Evolutionary conservation across 2,888 invertebrate species (phyloP).

Genomic region (Eilema griseolum): DNA sequence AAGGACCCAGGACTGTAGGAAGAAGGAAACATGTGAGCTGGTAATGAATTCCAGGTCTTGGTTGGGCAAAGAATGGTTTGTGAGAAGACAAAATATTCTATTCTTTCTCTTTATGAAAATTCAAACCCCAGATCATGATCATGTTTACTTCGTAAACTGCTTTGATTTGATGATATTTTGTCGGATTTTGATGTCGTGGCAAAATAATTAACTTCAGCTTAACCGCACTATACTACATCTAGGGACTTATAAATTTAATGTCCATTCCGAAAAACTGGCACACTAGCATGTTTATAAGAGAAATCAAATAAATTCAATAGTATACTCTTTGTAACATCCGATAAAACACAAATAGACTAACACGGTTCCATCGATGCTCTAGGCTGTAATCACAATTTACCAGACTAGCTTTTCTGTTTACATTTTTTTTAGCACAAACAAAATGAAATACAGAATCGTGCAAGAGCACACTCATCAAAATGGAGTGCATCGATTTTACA

Average conservation of each 20-base stretch:
- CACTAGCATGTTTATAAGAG: background rate
- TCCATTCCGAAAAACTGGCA: background rate
- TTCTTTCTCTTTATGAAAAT: background rate
- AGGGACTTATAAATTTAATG: background rate
- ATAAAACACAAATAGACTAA: background rate
- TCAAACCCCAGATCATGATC: background rate
- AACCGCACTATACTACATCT: background rate
- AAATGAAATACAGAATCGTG: slow-evolving; percentile 30
- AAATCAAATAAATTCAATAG: slow-evolving; percentile 4
- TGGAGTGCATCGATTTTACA: slow-evolving; percentile 48
- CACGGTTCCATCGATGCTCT: background rate
- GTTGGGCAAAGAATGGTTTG: too few relatives aligned
- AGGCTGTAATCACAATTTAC: background rate
- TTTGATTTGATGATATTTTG: background rate
- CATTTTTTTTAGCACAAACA: slow-evolving; percentile 13
- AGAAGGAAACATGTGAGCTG: too few relatives aligned
- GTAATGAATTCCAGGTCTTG: too few relatives aligned
- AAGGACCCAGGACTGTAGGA: too few relatives aligned
- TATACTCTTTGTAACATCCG: background rate
- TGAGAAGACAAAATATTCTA: background rate
- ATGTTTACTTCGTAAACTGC: background rate
- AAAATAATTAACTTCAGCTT: background rate
- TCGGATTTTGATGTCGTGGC: background rate
- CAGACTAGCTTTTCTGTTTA: slow-evolving; percentile 11
- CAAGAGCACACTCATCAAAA: slow-evolving; percentile 41